Base-by-base conservation (phyloP, 2,797 vertebrate species). In the Remorina albescens region DNA sequence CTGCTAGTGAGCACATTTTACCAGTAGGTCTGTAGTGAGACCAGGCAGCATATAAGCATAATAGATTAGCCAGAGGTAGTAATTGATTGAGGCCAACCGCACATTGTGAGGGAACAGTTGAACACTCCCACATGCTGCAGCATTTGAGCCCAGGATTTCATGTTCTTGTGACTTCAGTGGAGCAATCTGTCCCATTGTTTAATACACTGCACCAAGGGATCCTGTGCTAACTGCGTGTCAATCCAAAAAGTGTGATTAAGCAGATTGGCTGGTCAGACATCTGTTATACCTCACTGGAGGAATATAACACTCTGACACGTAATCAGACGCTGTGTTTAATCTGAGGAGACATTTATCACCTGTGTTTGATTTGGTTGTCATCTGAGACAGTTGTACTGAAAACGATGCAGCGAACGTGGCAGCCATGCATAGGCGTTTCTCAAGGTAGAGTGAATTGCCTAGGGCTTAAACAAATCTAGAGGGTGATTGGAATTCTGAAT, bases 211-310 rank as follows among this genome's bases (percentile, higher is more conserved):
- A 80, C 64, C 80, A 26, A 46, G 81, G 84, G 85, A 90, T 69
- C 44, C 51, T 66, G 47, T 60, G 73, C 71, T 89, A 84, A 89
- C 82, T 64, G 78, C 63, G 67, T 89, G 89, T 80, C 79, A 83
- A 78, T 89, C 74, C 74, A 85, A 87, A 89, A 88, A 71, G 76
- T 87, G 77, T 83, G 88, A 90, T 91, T 86, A 90, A 89, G 82
- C 85, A 83, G 88, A 87, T 69, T 62, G 84, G 67, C 83, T 86
- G 85, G 87, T 89, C 89, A 86, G 84, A 88, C 89, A 91, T 89
- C 88, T 92, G 91, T 89, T 89, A 83, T 77, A 81, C 78, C 86
- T 87, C 74, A 41, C 81, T 79, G 80, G 80, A 86, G 85, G 82
- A 91, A 86, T 80, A 68, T 59, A 89, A 89, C 74, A 83, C 83